Evolutionary conservation across 1,140 invertebrate species (phyloP), one percentile per base, ranked within the genome.

Genomic region (Drosophila pectinifera): DNA sequence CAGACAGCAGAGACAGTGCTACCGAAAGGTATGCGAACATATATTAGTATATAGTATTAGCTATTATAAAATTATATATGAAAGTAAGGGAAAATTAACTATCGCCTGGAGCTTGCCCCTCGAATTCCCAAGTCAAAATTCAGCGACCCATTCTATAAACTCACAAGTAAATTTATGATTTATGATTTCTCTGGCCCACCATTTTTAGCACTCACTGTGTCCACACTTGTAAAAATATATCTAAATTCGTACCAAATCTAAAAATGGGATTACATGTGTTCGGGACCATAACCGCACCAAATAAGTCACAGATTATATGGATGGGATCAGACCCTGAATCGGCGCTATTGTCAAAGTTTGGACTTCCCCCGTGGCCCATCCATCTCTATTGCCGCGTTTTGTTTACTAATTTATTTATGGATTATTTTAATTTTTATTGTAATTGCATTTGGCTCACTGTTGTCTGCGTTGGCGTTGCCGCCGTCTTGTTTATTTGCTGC

Each of bases 351-450:
- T 56, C 46, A 48, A 18, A 53, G 34, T 7, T 65, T 14, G 64
- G 31, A 43, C 16, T 34, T 43, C 16, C n/a, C 31, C 31, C 16
- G 16, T 46, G 13, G 31, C 31, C 11, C 24, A 31, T 48, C 28
- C 38, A 26, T 31, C 42, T 51, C 14, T 5, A 73, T 45, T 45
- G 39, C 45, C 76, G 70, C 76, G 68, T 74, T 77, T 61, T 75
- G 64, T 68, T 78, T 70, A 61, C 68, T 81, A 85, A 85, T 81
- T 85, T 86, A 85, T 85, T 85, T 82, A 86, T 78, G 82, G 73
- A 85, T 81, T 79, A 76, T 76, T 88, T 88, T 59, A 69, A 83
- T 65, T 83, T 82, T 68, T 76, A 82, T 73, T 88, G 73, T 79
- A 86, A 78, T 81, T 70, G 55, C 83, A 82, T 78, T 78, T 78